A percentile compares a stretch with the other conserved stretches of the same genome.
Conservation (phyloP, 2,113 vertebrate species). For the Pangasianodon hypophthalmus region DNA sequence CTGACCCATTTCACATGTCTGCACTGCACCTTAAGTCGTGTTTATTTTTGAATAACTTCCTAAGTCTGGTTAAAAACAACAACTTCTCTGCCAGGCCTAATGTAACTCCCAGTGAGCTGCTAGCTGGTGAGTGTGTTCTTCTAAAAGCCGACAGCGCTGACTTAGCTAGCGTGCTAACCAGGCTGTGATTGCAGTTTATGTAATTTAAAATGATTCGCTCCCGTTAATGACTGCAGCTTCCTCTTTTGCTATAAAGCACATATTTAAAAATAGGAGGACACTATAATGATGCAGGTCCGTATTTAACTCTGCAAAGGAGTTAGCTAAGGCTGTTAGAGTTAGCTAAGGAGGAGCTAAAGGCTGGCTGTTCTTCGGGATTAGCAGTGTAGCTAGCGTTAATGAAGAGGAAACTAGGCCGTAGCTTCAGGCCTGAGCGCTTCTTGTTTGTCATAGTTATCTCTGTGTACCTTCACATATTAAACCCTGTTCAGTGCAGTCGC, state of each 20-base stretch:
- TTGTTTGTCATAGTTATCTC: conserved; percentile 7
- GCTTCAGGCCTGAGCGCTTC: conserved; percentile 26
- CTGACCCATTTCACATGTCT: background rate
- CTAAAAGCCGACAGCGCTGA: background rate
- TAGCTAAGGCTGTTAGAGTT: background rate
- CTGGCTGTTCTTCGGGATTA: background rate
- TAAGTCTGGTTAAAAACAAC: background rate
- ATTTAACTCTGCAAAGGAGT: background rate
- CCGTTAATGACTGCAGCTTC: background rate
- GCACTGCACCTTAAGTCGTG: background rate
- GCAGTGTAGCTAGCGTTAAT: conserved; percentile 5
- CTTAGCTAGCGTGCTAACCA: background rate
- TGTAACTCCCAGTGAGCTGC: background rate
- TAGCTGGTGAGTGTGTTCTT: background rate
- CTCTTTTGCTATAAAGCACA: background rate
- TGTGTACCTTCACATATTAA: background rate
- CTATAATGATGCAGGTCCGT: background rate
- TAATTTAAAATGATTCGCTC: background rate
- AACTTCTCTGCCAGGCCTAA: conserved; percentile 20
- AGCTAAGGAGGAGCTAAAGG: background rate
- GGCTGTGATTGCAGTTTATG: background rate
- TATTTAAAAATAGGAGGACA: background rate
- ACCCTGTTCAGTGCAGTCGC: background rate
- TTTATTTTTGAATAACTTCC: background rate
- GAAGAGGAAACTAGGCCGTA: conserved; percentile 33